These are phyloP conservation scores for Sebastes itinus DNA, from an alignment of 2,797 vertebrate species.

Conservation along the genomic window DNA sequence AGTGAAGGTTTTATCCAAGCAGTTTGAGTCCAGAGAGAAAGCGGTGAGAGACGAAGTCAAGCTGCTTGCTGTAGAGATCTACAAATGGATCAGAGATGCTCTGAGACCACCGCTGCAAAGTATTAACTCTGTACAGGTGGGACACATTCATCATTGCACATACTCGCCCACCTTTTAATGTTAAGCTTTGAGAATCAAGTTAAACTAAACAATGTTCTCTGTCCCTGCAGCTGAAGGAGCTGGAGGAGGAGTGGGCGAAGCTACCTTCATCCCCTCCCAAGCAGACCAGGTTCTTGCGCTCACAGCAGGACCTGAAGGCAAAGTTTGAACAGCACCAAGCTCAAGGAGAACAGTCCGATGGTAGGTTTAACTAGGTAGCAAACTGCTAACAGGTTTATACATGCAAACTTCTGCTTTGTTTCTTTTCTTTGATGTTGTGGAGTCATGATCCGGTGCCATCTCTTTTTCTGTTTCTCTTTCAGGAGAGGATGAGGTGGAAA, in stretches of 20 bases:
- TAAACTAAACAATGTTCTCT: background rate
- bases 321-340: constrained; percentile 95
- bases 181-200: background rate
- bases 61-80: constrained; percentile 93
- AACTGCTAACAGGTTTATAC: background rate
- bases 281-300: constrained; percentile 93
- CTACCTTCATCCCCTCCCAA: constrained; percentile 87
- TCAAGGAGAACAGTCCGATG: constrained; percentile 87
- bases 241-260: constrained; percentile 98
- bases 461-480: background rate
- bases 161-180: background rate
- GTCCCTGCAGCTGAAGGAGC: constrained; percentile 89
- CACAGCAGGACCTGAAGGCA: constrained; percentile 95
- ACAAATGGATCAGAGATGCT: constrained; percentile 96
- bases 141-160: background rate
- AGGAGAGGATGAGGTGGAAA: constrained; percentile 88
- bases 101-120: constrained; percentile 91
- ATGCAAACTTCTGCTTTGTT: background rate
- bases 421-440: background rate
- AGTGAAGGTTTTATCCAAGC: constrained; percentile 95
- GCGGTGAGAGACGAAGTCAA: constrained; percentile 97
- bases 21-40: constrained; percentile 98
- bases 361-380: constrained; percentile 59
- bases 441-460: background rate
- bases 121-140: constrained; percentile 96